Conservation (phyloP, 2,888 invertebrate species). For the Imbricaverruca yamaguchii region DNA sequence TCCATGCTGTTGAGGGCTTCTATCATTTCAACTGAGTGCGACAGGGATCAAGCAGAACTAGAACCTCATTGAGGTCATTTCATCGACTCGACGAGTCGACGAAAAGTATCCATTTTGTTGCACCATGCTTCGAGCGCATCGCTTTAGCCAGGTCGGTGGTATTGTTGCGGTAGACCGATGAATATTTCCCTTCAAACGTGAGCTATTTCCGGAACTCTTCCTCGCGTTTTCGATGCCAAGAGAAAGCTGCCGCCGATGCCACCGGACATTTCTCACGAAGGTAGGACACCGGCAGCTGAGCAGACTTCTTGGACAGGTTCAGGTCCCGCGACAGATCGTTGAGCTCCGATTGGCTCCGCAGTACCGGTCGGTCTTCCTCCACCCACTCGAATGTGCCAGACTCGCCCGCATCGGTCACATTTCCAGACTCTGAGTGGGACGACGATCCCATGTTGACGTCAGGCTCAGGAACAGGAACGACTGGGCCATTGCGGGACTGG, state of each 20-base stretch:
- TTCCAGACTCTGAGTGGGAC: conserved; percentile 2
- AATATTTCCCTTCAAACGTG: conserved; percentile 16
- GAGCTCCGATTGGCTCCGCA: no score
- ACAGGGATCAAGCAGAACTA: no score
- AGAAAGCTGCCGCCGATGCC: neutral
- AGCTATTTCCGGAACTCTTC: conserved; percentile 17
- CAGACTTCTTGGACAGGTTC: neutral
- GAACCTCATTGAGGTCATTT: no score
- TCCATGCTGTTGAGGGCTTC: no score
- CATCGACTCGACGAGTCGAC: no score
- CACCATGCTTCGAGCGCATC: conserved; percentile 19
- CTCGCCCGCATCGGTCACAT: neutral
- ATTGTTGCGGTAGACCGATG: conserved; percentile 24
- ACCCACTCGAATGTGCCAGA: neutral
- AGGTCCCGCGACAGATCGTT: no score
- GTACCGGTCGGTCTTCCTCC: neutral
- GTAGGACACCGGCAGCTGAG: conserved; percentile 18
- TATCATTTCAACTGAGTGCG: no score
- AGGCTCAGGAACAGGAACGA: conserved; percentile 1
- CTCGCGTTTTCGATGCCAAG: no score
- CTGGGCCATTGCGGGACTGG: conserved; percentile 24
- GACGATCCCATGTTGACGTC: conserved; percentile 23
- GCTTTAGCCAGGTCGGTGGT: conserved; percentile 8
- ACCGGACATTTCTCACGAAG: conserved; percentile 17
- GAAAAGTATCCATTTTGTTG: conserved; percentile 24